phyloP scores from a whole-genome alignment of 1,140 invertebrate genomes.

The Drosophila jambulina region DNA sequence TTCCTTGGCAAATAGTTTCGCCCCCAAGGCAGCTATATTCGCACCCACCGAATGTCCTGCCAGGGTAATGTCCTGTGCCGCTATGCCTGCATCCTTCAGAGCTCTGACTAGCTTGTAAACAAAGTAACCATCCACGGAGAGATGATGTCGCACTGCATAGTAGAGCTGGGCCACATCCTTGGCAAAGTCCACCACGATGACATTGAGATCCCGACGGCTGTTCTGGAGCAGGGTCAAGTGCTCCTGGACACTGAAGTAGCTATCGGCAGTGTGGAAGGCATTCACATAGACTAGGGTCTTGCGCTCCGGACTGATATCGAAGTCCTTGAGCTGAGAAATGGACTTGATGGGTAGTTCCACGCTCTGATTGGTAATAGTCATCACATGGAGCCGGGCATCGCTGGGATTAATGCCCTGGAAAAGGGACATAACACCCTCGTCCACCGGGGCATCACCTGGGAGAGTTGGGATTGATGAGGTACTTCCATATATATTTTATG shows the following conservation, averaged over 20 bases:
- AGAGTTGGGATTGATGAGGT: neutral
- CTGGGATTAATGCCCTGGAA: conserved; percentile 79
- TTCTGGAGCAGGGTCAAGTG: conserved; percentile 68
- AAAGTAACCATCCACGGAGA: conserved; percentile 71
- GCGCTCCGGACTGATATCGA: conserved; percentile 66
- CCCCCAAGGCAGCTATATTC: conserved; percentile 75
- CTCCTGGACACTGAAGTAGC: conserved; percentile 77
- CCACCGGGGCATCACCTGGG: conserved; percentile 74
- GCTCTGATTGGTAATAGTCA: conserved; percentile 77
- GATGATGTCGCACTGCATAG: conserved; percentile 73
- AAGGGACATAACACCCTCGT: conserved; percentile 78
- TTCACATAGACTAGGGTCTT: conserved; percentile 79
- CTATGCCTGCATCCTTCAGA: conserved; percentile 53
- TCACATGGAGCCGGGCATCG: conserved; percentile 69
- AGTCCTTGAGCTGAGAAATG: conserved; percentile 67
- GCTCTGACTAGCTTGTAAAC: conserved; percentile 64
- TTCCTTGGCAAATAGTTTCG: conserved; percentile 59
- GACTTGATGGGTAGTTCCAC: conserved; percentile 72
- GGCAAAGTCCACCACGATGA: conserved; percentile 76
- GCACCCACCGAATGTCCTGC: conserved; percentile 81
- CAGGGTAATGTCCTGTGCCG: conserved; percentile 61
- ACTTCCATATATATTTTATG: neutral
- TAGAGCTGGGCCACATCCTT: conserved; percentile 72
- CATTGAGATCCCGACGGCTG: conserved; percentile 69
- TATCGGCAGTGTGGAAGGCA: conserved; percentile 71